Evolutionary conservation across 1,140 invertebrate genomes (phyloP), one percentile per base, ranked within the genome.

Genomic region (Neodiprion pinetum): DNA sequence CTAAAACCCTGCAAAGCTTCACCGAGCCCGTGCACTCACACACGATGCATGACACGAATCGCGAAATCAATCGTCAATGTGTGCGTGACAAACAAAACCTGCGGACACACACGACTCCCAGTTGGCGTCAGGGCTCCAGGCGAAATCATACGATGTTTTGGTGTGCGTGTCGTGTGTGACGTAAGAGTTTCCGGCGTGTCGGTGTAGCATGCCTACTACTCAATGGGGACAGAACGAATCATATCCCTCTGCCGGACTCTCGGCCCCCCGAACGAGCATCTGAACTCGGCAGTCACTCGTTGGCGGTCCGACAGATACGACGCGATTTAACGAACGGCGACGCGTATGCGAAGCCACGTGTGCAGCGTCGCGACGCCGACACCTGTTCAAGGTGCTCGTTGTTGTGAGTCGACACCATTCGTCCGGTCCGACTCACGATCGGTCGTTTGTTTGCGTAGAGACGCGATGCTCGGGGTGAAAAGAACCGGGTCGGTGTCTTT

Each of bases 271-370:
- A 72, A 77, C 80, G 72, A 67, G 76, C 73, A 71, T 53, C 66
- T 70, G 71, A 72, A 72, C 73, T 53, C 68, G 74, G 80, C 80
- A 83, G 82, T 84, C 79, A 81, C 77, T 81, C 83, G 79, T 79
- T 84, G 81, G 82, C 82, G 78, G 75, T 82, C 77, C 74, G 70
- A 14, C 70, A 76, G 75, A 70, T 74, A 77, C 48, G 75, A 78
- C 73, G 72, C 23, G 23, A 72, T 21, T 72, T 74, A 21, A 28
- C 23, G n/a, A 17, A 67, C 72, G 68, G 69, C 47, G 11, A 61
- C 53, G 53, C 11, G 53, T 61, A 9, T 4, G 53, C 47, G 47
- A 53, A 67, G 14, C 40, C n/a, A 61, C 71, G 71, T 23, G 65
- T 73, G 23, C 28, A 67, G n/a, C 12, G 23, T 50, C 47, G 28